Base-by-base conservation (phyloP, 2,888 invertebrate genomes). In the Cepaea hortensis region DNA sequence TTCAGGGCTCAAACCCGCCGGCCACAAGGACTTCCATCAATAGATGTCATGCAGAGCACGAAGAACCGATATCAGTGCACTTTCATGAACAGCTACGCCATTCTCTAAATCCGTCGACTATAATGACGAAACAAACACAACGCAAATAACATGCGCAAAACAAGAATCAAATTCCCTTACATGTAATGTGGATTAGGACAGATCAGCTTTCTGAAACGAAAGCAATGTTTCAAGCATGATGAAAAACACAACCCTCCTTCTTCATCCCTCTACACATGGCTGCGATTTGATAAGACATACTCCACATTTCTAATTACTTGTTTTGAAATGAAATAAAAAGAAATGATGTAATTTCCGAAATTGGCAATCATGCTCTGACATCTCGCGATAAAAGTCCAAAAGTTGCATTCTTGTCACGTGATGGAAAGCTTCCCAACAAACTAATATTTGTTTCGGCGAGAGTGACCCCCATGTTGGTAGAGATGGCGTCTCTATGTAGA, bases 371-470 rank as follows among this genome's bases (percentile, higher is more conserved):
- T 70, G 20, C 50, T 50, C 23, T 68, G 81, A 81, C 18, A 68
- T 81, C 68, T 65, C 46, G 48, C 20, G 48, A 68, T 68, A 68
- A 50, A 81, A 11, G 48, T 3, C 65, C 18, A 18, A 23, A 18
- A 70, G 20, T 18, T n/a, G 9, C n/a, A 70, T 70, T 81, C 81
- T 48, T 68, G 20, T 70, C 81, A 70, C 81, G 81, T 81, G 81
- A 48, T 23, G 1, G 50, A 70, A 70, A 20, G 81, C 46, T 65
- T 18, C 4, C 18, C 20, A 46, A 65, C 20, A 50, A 70, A 70
- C 68, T 68, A 81, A 81, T 81, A 70, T 81, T 81, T 81, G 81
- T 70, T 3, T 20, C 81, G 50, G 68, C 48, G 11, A 1, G 80
- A 65, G 20, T 35, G 81, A 35, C 18, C 9, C 18, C 48, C 23